These are phyloP conservation scores for Psettodes erumei DNA, from an alignment of 2,113 vertebrate species.

Conservation along the genomic window DNA sequence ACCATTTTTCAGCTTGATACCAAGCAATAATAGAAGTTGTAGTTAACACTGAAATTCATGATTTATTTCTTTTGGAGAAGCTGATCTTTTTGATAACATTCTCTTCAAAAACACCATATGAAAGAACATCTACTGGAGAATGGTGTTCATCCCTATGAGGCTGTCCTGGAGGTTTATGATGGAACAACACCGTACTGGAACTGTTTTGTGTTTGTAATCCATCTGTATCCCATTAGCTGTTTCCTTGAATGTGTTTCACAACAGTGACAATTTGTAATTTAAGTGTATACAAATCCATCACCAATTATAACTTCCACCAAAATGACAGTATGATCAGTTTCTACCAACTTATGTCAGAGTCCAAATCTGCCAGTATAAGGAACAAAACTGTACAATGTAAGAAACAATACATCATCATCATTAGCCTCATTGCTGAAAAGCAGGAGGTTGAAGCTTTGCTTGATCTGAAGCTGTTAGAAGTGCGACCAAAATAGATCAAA, in stretches of 20 bases:
- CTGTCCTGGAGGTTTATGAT: background rate
- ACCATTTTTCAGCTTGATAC: background rate
- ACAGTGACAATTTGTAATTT: background rate
- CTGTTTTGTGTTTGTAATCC: background rate
- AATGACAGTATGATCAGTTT: background rate
- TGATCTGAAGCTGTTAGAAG: slow-evolving; percentile 46
- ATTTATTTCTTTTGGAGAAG: background rate
- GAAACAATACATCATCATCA: slow-evolving; percentile 22
- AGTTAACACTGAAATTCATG: background rate
- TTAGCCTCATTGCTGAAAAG: slow-evolving; percentile 10
- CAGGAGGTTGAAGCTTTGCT: slow-evolving; percentile 15
- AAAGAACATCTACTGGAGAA: too few species aligned
- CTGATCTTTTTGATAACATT: background rate
- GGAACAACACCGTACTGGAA: background rate
- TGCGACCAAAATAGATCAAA: slow-evolving; percentile 46
- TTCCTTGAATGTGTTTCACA: background rate
- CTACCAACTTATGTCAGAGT: background rate
- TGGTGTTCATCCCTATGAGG: background rate
- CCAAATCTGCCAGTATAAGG: slow-evolving; percentile 4
- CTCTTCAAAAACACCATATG: background rate
- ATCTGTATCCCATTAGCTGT: background rate
- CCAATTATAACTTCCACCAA: background rate
- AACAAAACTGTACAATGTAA: background rate
- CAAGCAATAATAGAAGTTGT: background rate
- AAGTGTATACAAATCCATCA: background rate